Conservation (phyloP, 2,797 vertebrate species). For the Enteromius unitaeniatus region DNA sequence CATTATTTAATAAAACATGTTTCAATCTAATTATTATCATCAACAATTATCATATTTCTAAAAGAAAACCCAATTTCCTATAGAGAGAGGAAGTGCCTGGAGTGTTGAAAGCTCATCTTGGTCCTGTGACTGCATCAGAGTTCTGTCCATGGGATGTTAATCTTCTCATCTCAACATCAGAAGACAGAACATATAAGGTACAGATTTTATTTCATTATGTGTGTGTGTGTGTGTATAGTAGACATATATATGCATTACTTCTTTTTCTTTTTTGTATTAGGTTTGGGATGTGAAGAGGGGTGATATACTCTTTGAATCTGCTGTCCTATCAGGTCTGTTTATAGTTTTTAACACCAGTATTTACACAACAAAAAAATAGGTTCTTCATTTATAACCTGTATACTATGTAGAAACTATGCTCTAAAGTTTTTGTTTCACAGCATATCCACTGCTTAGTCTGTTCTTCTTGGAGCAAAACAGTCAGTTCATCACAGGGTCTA, state of each 20-base stretch:
- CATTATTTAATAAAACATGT: neutral
- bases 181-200: conserved; percentile 92
- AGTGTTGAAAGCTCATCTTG: conserved; percentile 80
- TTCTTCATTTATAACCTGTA: neutral
- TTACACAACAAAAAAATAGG: neutral
- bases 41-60: neutral
- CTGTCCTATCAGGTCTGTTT: conserved; percentile 85
- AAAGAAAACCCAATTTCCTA: conserved; percentile 18
- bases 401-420: neutral
- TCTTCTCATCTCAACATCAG: conserved; percentile 84
- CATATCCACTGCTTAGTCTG: conserved; percentile 82
- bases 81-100: conserved; percentile 70
- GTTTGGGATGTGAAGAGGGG: conserved; percentile 83
- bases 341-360: conserved; percentile 17
- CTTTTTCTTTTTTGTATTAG: conserved; percentile 66
- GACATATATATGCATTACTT: neutral
- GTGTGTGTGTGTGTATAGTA: neutral
- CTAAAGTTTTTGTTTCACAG: conserved; percentile 67
- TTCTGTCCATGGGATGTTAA: conserved; percentile 84
- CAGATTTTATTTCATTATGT: neutral
- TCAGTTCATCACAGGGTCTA: conserved; percentile 83
- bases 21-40: neutral
- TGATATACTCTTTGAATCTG: conserved; percentile 80
- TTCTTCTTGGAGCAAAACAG: conserved; percentile 74
- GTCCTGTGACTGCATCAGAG: conserved; percentile 83